Evolutionary conservation across 2,113 vertebrate species (phyloP), one percentile per base, ranked within the genome.

Genomic region (Spea bombifrons): DNA sequence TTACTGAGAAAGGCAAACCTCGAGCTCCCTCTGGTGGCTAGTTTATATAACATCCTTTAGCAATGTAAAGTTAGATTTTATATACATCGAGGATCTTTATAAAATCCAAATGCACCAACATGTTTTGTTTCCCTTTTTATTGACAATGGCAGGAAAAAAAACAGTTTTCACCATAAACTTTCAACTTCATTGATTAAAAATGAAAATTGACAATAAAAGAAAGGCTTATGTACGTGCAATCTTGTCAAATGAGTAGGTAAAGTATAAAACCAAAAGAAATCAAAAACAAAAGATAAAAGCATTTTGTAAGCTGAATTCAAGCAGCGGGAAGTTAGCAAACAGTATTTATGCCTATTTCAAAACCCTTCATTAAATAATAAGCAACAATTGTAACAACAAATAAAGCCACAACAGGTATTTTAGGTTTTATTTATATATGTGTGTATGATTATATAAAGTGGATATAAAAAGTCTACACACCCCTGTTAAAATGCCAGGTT

Each of bases 371-470:
- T 81, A 86, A 91, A 91, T 89, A 92, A 92, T 94, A 87, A 92
- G 95, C 94, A 89, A 90, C 90, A 92, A 86, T 89, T 89, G 91
- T 90, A 91, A 79, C 94, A 95, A 91, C 90, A 90, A 95, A 92
- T 88, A 91, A 93, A 96, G 89, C 94, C 94, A 97, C 94, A 94
- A 91, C 90, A 94, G 94, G 91, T 94, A 95, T 96, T 92, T 68
- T 57, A 30, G 66, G 67, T 49, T 73, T 46, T 79, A 73, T 73
- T 61, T 59, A 48, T 67, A 80, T 67, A 80, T 80, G 72, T 71
- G 63, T 55, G 61, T 53, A 65, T 16, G 88, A 93, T 89, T 87
- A 93, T 91, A 91, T 89, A 89, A 66, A 76, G 66, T 66, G 50
- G 7, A 53, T 53, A 53, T 53, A 53, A 12, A 53, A 8, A 30